phyloP scores from a whole-genome alignment of 2,888 invertebrate species.

The Theodoxus fluviatilis region DNA sequence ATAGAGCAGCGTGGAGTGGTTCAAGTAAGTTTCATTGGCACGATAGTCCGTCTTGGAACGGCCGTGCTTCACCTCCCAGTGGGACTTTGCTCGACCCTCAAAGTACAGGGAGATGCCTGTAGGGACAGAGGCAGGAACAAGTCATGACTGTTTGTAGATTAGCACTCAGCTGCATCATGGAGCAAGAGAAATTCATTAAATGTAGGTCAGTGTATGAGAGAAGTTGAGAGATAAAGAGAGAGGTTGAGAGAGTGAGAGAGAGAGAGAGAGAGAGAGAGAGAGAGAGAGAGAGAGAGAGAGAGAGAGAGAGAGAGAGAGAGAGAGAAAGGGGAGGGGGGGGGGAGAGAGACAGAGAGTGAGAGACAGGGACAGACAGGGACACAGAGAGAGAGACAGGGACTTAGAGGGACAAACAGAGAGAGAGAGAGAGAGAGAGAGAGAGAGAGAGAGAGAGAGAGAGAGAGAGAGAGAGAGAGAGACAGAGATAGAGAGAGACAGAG shows the following conservation, averaged over 20 bases:
- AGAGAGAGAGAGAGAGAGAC: no score
- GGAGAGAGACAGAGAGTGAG: no score
- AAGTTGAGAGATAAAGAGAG: background rate
- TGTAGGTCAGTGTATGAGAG: background rate
- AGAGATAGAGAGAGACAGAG: no score
- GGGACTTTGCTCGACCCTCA: constrained; percentile 50
- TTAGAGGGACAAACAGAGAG: no score
- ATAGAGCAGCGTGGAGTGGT: constrained; percentile 41
- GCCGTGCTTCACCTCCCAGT: constrained; percentile 51
- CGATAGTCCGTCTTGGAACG: constrained; percentile 50
- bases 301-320: no score
- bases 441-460: no score
- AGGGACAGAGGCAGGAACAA: constrained; percentile 24
- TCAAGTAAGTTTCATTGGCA: constrained; percentile 50
- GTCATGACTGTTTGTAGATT: background rate
- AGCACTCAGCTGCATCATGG: background rate
- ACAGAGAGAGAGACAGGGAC: no score
- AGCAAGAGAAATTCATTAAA: background rate
- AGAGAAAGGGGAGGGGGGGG: no score
- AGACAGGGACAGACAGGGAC: no score
- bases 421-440: no score
- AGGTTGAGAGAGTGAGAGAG: background rate
- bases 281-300: constrained; percentile 1
- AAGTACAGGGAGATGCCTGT: constrained; percentile 47
- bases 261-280: background rate